Percentiles rank a stretch among this genome's conserved stretches.
These are phyloP conservation scores for Karalla daura DNA, from an alignment of 2,797 vertebrate genomes.

Conservation along the genomic window DNA sequence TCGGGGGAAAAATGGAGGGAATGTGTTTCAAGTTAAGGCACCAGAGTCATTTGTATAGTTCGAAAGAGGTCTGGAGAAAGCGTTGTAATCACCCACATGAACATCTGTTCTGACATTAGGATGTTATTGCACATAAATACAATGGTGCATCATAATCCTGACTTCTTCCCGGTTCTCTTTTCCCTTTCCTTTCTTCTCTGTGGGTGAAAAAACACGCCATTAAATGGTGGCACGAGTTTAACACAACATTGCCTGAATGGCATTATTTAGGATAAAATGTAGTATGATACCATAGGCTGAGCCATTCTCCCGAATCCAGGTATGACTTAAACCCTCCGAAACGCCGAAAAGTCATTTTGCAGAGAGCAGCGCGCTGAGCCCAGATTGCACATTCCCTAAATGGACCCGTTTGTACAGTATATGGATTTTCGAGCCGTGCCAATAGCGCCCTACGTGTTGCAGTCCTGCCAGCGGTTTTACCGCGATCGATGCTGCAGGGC, in stretches of 20 bases:
- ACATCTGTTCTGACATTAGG: constrained; percentile 3
- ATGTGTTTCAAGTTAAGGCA: constrained; percentile 40
- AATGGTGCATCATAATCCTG: background rate
- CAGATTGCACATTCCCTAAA: constrained; percentile 34
- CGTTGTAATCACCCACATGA: constrained; percentile 8
- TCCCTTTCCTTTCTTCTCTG: too few relatives aligned
- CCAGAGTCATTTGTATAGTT: constrained; percentile 35
- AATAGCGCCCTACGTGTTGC: constrained; percentile 41
- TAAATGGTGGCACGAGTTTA: too few relatives aligned
- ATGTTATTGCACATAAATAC: background rate
- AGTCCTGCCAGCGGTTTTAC: constrained; percentile 55
- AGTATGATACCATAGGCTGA: constrained; percentile 4
- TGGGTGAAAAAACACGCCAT: too few relatives aligned
- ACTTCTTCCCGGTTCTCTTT: too few relatives aligned
- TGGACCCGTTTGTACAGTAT: constrained; percentile 29
- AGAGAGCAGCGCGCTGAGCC: constrained; percentile 24
- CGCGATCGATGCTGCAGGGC: constrained; percentile 44
- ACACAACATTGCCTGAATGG: too few relatives aligned
- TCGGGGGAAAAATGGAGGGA: constrained; percentile 32
- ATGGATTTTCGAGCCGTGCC: constrained; percentile 25
- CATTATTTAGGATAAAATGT: background rate
- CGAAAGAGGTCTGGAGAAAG: constrained; percentile 15
- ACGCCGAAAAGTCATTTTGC: constrained; percentile 8
- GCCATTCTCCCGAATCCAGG: constrained; percentile 4
- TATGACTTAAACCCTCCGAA: background rate